phyloP scores from a whole-genome alignment of 2,113 vertebrate species.

The Sapajus apella region DNA sequence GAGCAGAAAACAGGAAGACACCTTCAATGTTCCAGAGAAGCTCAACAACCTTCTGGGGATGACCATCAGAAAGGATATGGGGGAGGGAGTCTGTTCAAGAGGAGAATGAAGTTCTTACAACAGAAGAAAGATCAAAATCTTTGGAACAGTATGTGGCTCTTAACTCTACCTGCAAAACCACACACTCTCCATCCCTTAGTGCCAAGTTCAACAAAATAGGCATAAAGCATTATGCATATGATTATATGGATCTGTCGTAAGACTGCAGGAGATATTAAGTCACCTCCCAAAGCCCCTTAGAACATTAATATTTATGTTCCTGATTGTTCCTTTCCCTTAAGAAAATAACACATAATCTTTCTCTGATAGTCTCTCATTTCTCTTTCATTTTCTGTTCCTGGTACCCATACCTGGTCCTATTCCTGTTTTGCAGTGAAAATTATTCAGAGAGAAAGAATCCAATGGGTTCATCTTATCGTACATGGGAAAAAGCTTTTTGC shows the following conservation, averaged over 20 bases:
- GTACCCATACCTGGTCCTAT: background rate
- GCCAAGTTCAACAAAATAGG: background rate
- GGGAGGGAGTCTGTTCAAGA: background rate
- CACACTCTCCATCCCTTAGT: background rate
- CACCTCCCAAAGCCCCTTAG: background rate
- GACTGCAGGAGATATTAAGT: background rate
- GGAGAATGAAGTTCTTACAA: background rate
- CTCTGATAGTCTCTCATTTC: background rate
- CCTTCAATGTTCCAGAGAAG: background rate
- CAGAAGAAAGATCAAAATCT: background rate
- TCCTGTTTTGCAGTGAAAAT: background rate
- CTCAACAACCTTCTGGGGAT: background rate
- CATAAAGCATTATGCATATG: background rate
- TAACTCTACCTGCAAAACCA: background rate
- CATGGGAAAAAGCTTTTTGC: background rate
- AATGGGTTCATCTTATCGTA: background rate
- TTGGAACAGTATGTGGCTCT: background rate
- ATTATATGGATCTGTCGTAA: background rate
- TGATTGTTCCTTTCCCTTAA: background rate
- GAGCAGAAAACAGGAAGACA: background rate
- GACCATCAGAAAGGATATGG: background rate
- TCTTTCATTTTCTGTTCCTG: background rate
- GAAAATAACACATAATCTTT: background rate
- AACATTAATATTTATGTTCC: background rate
- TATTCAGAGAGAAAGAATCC: background rate